These are phyloP conservation scores for Rhyacophila evoluta DNA, from an alignment of 2,888 invertebrate species.

Conservation along the genomic window DNA sequence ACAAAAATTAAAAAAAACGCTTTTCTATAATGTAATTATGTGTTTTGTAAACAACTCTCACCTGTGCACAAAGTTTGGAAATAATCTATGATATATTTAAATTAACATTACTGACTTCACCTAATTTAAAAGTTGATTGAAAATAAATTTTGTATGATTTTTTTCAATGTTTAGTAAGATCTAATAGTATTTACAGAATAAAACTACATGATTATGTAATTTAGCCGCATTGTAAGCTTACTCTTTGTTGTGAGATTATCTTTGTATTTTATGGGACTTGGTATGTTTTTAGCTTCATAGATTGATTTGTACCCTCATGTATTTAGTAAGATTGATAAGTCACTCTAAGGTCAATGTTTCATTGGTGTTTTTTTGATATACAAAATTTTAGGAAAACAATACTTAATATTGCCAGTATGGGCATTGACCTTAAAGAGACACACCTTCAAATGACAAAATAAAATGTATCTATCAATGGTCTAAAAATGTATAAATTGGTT, in stretches of 20 bases:
- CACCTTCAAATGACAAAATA: neutral
- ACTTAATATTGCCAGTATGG: too few species aligned
- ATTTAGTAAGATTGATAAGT: neutral
- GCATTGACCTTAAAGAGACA: neutral
- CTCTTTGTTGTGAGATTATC: slow-evolving; percentile 70
- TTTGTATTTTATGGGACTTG: slow-evolving; percentile 34
- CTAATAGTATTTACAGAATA: neutral
- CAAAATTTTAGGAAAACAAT: too few species aligned
- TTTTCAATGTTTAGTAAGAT: neutral
- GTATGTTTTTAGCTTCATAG: slow-evolving; percentile 3
- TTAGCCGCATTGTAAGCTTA: slow-evolving; percentile 58
- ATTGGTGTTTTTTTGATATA: too few species aligned
- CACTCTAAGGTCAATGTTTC: too few species aligned
- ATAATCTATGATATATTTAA: neutral
- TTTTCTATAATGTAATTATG: neutral
- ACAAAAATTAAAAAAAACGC: neutral
- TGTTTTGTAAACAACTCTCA: slow-evolving; percentile 9
- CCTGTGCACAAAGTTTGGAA: slow-evolving; percentile 2
- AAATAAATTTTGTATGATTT: neutral
- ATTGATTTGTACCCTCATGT: neutral
- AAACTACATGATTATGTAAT: slow-evolving; percentile 58
- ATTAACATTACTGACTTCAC: slow-evolving; percentile 8
- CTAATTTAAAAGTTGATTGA: neutral
- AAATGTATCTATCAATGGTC: neutral
- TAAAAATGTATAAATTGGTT: neutral